Evolutionary conservation across 2,797 vertebrate genomes (phyloP).

Genomic region (Halcyon badia): DNA sequence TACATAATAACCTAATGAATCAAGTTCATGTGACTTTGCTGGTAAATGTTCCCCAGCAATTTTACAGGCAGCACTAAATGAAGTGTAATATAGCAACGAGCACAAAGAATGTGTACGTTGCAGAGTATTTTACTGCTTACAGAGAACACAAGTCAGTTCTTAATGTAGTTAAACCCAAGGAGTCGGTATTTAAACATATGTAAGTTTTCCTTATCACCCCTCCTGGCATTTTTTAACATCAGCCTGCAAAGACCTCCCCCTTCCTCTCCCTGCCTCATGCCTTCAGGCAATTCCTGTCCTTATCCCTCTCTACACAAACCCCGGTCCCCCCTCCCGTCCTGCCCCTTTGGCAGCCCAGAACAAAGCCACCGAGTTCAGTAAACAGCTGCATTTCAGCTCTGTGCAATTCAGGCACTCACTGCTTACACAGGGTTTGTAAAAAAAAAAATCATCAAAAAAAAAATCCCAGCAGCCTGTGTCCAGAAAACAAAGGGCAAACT

Average conservation of each 20-base stretch:
- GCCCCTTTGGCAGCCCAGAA: neutral
- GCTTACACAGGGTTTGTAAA: neutral
- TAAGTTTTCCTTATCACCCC: neutral
- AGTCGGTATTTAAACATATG: neutral
- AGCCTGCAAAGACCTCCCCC: neutral
- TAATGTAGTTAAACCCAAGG: neutral
- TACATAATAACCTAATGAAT: constrained; percentile 10
- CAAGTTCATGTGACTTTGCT: constrained; percentile 17
- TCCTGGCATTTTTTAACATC: neutral
- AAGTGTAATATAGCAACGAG: neutral
- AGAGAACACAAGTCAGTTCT: neutral
- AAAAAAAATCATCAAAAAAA: neutral
- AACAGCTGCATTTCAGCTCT: neutral
- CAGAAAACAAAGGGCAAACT: constrained; percentile 20
- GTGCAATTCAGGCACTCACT: neutral
- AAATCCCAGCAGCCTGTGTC: neutral
- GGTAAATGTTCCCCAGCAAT: neutral
- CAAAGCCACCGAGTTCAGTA: constrained; percentile 23
- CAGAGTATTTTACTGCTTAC: neutral
- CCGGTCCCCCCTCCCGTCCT: too few relatives aligned
- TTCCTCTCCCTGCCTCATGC: neutral
- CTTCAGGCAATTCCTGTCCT: neutral
- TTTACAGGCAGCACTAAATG: neutral
- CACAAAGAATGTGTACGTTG: neutral
- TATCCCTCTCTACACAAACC: neutral